Percentiles rank a stretch among this genome's conserved stretches.
Conservation (phyloP, 1,140 invertebrate genomes). For the Papilio machaon region DNA sequence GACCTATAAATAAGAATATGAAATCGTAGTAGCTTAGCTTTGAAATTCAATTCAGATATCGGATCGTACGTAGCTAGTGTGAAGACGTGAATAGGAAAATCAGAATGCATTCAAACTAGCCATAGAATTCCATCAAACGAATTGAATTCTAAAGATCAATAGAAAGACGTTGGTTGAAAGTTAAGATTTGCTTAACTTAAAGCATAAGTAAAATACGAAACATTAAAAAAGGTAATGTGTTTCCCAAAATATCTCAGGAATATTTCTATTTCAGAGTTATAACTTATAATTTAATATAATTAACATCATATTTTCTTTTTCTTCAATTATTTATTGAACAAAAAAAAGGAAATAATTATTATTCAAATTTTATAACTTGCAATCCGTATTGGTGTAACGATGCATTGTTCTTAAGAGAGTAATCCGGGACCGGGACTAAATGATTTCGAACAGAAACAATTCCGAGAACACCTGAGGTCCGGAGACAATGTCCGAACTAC, state of each 20-base stretch:
- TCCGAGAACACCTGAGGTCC: conserved; percentile 60
- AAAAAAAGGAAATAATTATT: not conserved
- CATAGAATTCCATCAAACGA: conserved; percentile 21
- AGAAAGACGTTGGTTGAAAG: not conserved
- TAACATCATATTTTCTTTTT: not conserved
- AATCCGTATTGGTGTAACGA: conserved; percentile 46
- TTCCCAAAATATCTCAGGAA: too few species aligned
- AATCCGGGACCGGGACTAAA: conserved; percentile 56
- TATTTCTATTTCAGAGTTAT: too few species aligned
- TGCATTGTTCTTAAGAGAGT: conserved; percentile 59
- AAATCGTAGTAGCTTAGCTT: not conserved
- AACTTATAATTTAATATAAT: too few species aligned
- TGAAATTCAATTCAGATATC: conserved; percentile 29
- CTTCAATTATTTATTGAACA: not conserved
- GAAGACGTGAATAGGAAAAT: conserved; percentile 31
- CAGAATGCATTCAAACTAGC: conserved; percentile 30
- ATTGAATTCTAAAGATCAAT: conserved; percentile 26
- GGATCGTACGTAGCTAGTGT: not conserved
- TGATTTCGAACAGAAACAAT: conserved; percentile 62
- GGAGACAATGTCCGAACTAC: conserved; percentile 44
- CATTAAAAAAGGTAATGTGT: too few species aligned
- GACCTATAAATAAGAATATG: not conserved
- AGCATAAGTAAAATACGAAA: conserved; percentile 40
- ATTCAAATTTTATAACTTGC: not conserved
- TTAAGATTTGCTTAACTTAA: conserved; percentile 3